phyloP scores from a whole-genome alignment of 2,888 invertebrate species.

The Drosophila mimica region DNA sequence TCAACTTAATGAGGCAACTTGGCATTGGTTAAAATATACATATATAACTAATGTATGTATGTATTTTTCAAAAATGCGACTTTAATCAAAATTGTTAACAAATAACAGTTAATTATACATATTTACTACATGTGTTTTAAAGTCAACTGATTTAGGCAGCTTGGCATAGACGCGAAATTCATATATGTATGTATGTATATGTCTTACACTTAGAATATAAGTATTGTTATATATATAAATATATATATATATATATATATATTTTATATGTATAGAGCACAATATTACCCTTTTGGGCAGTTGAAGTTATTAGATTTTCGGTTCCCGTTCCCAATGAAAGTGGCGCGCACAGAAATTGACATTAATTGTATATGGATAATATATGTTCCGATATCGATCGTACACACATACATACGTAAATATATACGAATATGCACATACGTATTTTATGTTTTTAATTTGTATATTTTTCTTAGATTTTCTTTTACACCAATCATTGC shows the following conservation, averaged over 20 bases:
- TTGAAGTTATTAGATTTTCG: slow-evolving; percentile 19
- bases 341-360: slow-evolving; percentile 71
- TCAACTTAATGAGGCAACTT: slow-evolving; percentile 38
- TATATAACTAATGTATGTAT: slow-evolving; percentile 1
- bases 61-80: not conserved
- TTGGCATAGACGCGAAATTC: slow-evolving; percentile 69
- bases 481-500: slow-evolving; percentile 15
- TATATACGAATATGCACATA: slow-evolving; percentile 12
- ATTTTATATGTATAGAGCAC: slow-evolving; percentile 15
- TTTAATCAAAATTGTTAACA: slow-evolving; percentile 10
- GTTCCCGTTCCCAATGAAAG: slow-evolving; percentile 29
- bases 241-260: slow-evolving; percentile 13
- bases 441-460: slow-evolving; percentile 9
- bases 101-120: slow-evolving; percentile 30
- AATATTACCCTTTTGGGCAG: slow-evolving; percentile 9
- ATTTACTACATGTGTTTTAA: slow-evolving; percentile 25
- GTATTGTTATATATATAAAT: slow-evolving; percentile 20
- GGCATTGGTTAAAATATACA: slow-evolving; percentile 24
- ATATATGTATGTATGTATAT: slow-evolving; percentile 20
- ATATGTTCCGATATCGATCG: slow-evolving; percentile 24
- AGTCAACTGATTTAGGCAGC: slow-evolving; percentile 65
- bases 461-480: slow-evolving; percentile 10
- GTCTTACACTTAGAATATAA: slow-evolving; percentile 28
- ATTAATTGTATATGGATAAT: slow-evolving; percentile 59
- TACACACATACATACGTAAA: slow-evolving; percentile 13